These are phyloP conservation scores for Adoxophyes honmai DNA, from an alignment of 1,140 invertebrate genomes.

Conservation along the genomic window DNA sequence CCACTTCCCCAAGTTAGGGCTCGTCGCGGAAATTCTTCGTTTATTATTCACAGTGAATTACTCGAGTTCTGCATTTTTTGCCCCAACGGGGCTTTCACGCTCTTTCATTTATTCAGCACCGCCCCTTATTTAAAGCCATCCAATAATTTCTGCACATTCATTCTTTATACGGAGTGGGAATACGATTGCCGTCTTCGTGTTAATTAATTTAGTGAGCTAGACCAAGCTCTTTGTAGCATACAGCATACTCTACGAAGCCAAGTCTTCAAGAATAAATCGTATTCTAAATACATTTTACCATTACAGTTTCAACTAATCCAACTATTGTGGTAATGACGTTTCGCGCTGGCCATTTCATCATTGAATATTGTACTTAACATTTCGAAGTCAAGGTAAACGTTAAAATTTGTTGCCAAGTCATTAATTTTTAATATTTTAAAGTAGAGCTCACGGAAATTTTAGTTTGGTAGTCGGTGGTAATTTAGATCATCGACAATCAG, in stretches of 20 bases:
- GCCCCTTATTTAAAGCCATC: constrained; percentile 35
- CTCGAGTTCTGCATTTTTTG: constrained; percentile 52
- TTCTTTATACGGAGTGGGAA: constrained; percentile 23
- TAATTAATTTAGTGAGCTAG: neutral
- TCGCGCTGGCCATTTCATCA: too few species aligned
- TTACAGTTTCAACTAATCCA: too few species aligned
- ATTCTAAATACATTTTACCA: too few species aligned
- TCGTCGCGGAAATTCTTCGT: constrained; percentile 49
- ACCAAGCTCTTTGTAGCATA: neutral
- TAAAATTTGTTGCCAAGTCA: too few species aligned
- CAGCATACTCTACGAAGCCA: neutral
- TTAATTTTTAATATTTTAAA: too few species aligned
- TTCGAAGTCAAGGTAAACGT: too few species aligned
- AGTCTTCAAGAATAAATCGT: neutral
- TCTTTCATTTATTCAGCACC: constrained; percentile 55
- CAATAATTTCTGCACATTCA: constrained; percentile 33
- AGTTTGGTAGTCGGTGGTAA: too few species aligned
- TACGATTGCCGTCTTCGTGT: constrained; percentile 14
- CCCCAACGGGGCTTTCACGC: constrained; percentile 44
- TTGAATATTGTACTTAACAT: too few species aligned
- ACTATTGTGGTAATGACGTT: too few species aligned
- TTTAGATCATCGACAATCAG: too few species aligned
- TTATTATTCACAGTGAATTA: constrained; percentile 70
- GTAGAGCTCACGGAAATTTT: too few species aligned
- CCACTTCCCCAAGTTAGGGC: constrained; percentile 32